These are phyloP conservation scores for Mystacornis crossleyi DNA, from an alignment of 2,113 vertebrate species.

Conservation along the genomic window DNA sequence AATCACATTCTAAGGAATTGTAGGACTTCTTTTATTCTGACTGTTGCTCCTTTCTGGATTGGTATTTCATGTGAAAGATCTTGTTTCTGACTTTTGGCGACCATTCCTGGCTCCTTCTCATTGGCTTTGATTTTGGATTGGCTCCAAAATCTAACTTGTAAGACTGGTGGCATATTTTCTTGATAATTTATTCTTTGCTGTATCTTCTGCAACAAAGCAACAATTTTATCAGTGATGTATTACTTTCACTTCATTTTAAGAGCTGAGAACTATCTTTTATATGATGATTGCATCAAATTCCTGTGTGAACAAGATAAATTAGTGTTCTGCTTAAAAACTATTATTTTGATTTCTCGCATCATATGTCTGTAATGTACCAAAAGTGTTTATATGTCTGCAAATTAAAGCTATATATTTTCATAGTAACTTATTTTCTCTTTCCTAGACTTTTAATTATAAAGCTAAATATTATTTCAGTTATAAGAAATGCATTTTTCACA, in stretches of 20 bases:
- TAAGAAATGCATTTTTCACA: background rate
- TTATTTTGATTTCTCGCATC: conserved; percentile 71
- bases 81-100: conserved; percentile 50
- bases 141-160: conserved; percentile 65
- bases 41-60: conserved; percentile 21
- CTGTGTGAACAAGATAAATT: conserved; percentile 68
- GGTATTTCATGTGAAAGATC: conserved; percentile 50
- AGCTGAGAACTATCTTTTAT: conserved; percentile 66
- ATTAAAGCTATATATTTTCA: conserved; percentile 87
- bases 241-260: conserved; percentile 63
- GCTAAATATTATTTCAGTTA: background rate
- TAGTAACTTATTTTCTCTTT: conserved; percentile 67
- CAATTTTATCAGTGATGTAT: conserved; percentile 63
- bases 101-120: conserved; percentile 66
- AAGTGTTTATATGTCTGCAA: conserved; percentile 85
- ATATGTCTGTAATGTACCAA: conserved; percentile 78
- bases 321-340: conserved; percentile 68
- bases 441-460: conserved; percentile 49
- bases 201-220: conserved; percentile 62
- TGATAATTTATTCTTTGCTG: conserved; percentile 65
- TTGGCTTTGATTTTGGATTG: conserved; percentile 66
- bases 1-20: conserved; percentile 25
- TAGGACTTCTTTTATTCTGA: conserved; percentile 41
- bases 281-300: conserved; percentile 52
- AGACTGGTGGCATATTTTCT: conserved; percentile 62